A percentile compares a stretch with the other conserved stretches of the same genome.
These are phyloP conservation scores for Drosophila setosimentum DNA, from an alignment of 2,888 invertebrate species.

Conservation along the genomic window DNA sequence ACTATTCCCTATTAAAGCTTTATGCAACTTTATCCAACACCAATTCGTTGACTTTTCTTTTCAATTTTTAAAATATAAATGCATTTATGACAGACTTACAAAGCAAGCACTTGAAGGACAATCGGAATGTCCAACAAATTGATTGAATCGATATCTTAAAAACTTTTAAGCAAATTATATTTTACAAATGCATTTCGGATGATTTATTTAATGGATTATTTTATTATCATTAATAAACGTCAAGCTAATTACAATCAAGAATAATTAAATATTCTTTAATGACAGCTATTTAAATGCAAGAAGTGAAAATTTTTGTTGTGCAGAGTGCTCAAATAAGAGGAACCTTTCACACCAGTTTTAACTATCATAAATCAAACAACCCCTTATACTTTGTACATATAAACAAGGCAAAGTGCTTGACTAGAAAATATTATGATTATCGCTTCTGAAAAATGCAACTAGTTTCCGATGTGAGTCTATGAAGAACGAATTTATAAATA, in stretches of 20 bases:
- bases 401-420: neutral
- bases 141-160: neutral
- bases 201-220: conserved; percentile 1
- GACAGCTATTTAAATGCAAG: neutral
- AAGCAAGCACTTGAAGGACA: neutral
- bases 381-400: fast-evolving
- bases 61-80: neutral
- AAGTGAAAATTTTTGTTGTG: neutral
- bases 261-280: conserved; percentile 7
- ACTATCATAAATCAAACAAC: neutral
- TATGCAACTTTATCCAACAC: neutral
- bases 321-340: neutral
- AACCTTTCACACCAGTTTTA: neutral
- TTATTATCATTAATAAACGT: conserved; percentile 4
- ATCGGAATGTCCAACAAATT: neutral
- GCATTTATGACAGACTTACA: neutral
- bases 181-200: neutral
- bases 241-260: conserved; percentile 5
- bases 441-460: neutral
- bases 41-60: neutral
- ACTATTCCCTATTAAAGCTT: neutral
- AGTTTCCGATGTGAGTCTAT: neutral
- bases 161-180: neutral
- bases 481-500: neutral
- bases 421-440: no score